Evolutionary conservation across 23 tunicate species (phyloP), one percentile per base, ranked within the genome.

Genomic region (Phallusia fumigata): DNA sequence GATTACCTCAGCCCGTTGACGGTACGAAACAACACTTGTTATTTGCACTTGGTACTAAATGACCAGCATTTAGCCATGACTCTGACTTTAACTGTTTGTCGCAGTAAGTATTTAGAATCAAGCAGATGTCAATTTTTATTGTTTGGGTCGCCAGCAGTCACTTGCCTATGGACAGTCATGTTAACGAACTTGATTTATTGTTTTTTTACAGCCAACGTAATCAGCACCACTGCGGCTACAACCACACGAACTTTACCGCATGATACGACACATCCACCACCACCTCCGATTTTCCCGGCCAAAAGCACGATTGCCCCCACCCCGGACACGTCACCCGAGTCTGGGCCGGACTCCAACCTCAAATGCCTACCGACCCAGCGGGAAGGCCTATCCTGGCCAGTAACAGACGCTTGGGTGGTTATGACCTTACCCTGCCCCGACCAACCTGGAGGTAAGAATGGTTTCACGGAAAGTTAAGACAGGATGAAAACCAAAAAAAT

Each of bases 321-420:
- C 73, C 35, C 50, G 28, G 52, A 33, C 40, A 72, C 36, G n/a
- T n/a, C 80, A 2, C 44, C 77, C 18, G 47, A 40, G 10, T 40
- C 47, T 40, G 75, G 30, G 16, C 33, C 36, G 0, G 6, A 35
- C 0, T 19, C 6, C 1, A 19, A 65, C 51, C 74, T 33, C 35
- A 58, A 49, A 31, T 84, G 85, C 45, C 76, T 35, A 26, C 65
- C 85, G 0, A 33, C 75, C 0, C 10, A 30, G 24, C 64, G 94
- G 18, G 76, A 87, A 30, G 83, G 79, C 24, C 74, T 89, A 3
- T 79, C 81, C 0, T 89, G 88, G 81, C 88, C 82, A 0, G 36
- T 35, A 18, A 88, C 88, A n/a, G 33, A 52, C n/a, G 65, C 65
- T 22, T 86, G 83, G 6, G 44, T 32, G 21, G 40, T 52, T 19